Percentiles rank a stretch among this genome's conserved stretches.
These are phyloP conservation scores for Schizopygopsis malacanthus DNA, from an alignment of 2,797 vertebrate genomes.

Conservation along the genomic window DNA sequence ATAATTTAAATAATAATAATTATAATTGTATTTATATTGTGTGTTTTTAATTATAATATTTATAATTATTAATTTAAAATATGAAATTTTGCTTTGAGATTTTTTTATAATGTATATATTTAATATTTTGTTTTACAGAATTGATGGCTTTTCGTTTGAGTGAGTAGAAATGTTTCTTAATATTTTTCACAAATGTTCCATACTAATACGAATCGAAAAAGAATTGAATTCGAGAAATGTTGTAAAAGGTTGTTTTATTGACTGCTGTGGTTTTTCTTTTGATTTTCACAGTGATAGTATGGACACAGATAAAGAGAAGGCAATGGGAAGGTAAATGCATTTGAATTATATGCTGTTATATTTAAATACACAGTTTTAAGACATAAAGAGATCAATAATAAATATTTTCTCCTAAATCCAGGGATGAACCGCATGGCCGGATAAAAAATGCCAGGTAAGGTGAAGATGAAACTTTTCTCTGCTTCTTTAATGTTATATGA, in stretches of 20 bases:
- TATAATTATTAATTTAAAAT: not conserved
- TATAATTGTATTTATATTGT: not conserved
- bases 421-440: slow-evolving; percentile 91
- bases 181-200: not conserved
- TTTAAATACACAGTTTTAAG: not conserved
- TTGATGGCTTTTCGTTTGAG: slow-evolving; percentile 95
- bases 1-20: not conserved
- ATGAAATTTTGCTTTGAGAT: not conserved
- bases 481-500: not conserved
- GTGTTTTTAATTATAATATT: not conserved
- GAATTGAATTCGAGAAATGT: not conserved
- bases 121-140: slow-evolving; percentile 80
- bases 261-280: slow-evolving; percentile 29
- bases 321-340: slow-evolving; percentile 87
- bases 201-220: not conserved
- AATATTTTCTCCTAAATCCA: slow-evolving; percentile 66
- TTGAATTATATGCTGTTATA: not conserved
- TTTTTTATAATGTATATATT: not conserved
- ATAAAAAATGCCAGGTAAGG: slow-evolving; percentile 96
- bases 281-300: slow-evolving; percentile 86
- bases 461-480: not conserved
- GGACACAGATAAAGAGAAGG: slow-evolving; percentile 97
- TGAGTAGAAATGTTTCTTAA: slow-evolving; percentile 77
- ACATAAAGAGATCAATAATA: not conserved
- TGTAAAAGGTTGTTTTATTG: not conserved